Evolutionary conservation across 2,113 vertebrate species (phyloP).

Genomic region (Oenanthe oenanthe): DNA sequence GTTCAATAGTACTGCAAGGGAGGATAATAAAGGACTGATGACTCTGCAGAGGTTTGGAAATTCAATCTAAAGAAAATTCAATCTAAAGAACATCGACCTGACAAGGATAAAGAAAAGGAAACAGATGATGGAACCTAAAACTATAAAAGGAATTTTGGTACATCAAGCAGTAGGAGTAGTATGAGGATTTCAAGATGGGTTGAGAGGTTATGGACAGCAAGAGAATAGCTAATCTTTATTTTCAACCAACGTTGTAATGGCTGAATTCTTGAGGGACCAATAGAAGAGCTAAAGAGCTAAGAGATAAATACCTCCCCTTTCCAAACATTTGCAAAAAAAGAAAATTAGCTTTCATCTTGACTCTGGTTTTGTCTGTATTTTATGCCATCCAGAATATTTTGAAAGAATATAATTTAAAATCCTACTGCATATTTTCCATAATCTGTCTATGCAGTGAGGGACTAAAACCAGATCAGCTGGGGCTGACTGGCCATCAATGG

Average conservation of each 20-base stretch:
- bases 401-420: neutral
- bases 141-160: neutral
- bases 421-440: neutral
- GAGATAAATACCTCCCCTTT: neutral
- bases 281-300: neutral
- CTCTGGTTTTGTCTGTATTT: neutral
- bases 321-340: neutral
- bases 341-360: neutral
- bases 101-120: neutral
- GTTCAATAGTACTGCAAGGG: neutral
- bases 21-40: slow-evolving; percentile 39
- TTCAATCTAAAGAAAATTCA: slow-evolving; percentile 11
- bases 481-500: neutral
- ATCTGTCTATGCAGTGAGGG: neutral
- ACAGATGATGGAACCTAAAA: neutral
- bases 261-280: neutral
- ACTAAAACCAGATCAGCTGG: neutral
- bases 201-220: neutral
- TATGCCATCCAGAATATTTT: neutral
- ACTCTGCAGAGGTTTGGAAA: slow-evolving; percentile 30
- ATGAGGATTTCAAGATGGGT: neutral
- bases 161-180: neutral
- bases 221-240: neutral
- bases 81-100: neutral
- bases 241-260: neutral